phyloP scores from a whole-genome alignment of 2,888 invertebrate species.

The Microctonus aethiopoides region DNA sequence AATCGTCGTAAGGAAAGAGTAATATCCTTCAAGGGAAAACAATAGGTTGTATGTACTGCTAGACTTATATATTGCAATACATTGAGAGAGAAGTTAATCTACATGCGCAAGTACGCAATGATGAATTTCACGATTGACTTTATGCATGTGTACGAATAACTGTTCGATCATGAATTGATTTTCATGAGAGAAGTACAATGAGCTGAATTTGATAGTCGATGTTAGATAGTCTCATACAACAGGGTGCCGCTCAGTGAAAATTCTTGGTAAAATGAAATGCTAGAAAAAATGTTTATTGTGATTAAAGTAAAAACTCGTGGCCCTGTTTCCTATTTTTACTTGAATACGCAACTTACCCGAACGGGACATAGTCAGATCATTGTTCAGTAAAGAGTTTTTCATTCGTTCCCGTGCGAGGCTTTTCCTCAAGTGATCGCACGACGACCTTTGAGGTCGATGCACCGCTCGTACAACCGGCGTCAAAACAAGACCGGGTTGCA shows the following conservation, averaged over 20 bases:
- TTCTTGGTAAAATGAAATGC: conserved; percentile 3
- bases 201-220: conserved; percentile 62
- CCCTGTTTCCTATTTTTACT: not conserved
- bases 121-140: conserved; percentile 57
- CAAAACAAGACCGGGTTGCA: conserved; percentile 59
- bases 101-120: conserved; percentile 58
- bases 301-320: not conserved
- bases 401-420: conserved; percentile 22
- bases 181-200: conserved; percentile 65
- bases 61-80: not conserved
- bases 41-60: conserved; percentile 52
- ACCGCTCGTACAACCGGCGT: conserved; percentile 55
- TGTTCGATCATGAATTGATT: conserved; percentile 60
- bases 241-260: conserved; percentile 32
- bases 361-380: not conserved
- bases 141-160: conserved; percentile 42
- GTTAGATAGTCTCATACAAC: conserved; percentile 49
- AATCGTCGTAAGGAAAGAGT: not conserved
- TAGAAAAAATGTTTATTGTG: not conserved
- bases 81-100: conserved; percentile 57
- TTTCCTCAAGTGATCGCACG: conserved; percentile 52
- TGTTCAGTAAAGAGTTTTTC: not conserved
- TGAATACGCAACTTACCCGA: not conserved
- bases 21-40: conserved; percentile 43
- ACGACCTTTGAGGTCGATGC: conserved; percentile 67